Evolutionary conservation across 1,140 invertebrate species (phyloP).

Genomic region (Vanessa atalanta): DNA sequence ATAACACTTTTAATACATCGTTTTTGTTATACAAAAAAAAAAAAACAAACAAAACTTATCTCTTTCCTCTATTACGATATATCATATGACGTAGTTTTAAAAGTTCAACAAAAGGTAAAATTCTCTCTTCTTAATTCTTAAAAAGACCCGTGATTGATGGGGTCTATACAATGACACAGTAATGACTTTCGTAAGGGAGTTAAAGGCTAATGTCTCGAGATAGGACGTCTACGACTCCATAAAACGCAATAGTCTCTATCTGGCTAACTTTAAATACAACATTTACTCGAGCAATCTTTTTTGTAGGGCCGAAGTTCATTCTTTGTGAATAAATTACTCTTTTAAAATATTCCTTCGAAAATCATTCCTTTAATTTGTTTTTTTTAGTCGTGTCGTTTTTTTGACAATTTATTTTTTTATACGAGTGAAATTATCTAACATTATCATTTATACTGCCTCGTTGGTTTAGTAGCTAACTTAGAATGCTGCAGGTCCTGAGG

Average conservation of each 20-base stretch:
- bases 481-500: too few species aligned
- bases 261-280: neutral
- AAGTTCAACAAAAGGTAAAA: neutral
- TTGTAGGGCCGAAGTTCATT: neutral
- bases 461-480: too few species aligned
- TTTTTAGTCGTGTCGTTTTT: too few species aligned
- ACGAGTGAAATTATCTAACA: too few species aligned
- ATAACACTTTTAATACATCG: too few species aligned
- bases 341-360: too few species aligned
- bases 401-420: too few species aligned
- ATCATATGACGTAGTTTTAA: neutral
- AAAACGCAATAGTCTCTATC: constrained; percentile 13
- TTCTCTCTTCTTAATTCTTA: constrained; percentile 17
- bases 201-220: constrained; percentile 28
- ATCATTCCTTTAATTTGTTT: too few species aligned
- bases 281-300: neutral
- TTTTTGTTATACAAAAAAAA: too few species aligned
- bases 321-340: neutral
- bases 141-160: constrained; percentile 12
- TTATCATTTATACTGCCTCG: too few species aligned
- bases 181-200: constrained; percentile 23
- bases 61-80: too few species aligned
- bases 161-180: constrained; percentile 19
- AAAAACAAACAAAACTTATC: too few species aligned
- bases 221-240: constrained; percentile 22